These are phyloP conservation scores for Trichopoda pennipes DNA, from an alignment of 2,888 invertebrate species.

Conservation along the genomic window DNA sequence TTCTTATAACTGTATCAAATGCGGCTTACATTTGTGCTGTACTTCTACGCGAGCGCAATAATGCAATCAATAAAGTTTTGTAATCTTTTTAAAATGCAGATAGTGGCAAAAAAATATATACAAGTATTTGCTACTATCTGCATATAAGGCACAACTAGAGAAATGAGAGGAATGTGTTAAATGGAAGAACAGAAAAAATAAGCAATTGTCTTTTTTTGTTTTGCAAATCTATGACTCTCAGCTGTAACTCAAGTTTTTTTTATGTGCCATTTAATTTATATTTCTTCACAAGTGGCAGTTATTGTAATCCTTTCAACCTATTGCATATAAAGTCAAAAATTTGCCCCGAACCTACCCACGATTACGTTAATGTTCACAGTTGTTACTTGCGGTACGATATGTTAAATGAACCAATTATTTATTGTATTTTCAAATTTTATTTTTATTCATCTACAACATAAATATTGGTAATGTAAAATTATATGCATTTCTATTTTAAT, in stretches of 20 bases:
- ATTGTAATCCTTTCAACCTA: background rate
- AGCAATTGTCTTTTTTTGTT: too few relatives aligned
- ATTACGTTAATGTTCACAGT: conserved; percentile 9
- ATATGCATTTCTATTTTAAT: conserved; percentile 52
- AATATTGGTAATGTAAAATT: conserved; percentile 29
- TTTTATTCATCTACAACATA: conserved; percentile 6
- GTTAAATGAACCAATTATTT: conserved; percentile 21
- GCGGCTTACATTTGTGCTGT: background rate
- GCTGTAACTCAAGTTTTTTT: background rate
- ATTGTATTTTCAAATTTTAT: conserved; percentile 14
- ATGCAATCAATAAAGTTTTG: conserved; percentile 27
- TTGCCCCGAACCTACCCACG: conserved; percentile 46
- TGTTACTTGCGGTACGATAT: conserved; percentile 22
- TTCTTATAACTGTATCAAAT: conserved; percentile 18
- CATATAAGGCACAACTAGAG: background rate
- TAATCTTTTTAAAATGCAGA: conserved; percentile 17
- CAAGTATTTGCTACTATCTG: conserved; percentile 6
- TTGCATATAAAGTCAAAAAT: background rate
- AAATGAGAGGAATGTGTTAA: background rate
- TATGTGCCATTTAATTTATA: conserved; percentile 35
- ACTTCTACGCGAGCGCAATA: background rate
- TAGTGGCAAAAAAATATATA: background rate
- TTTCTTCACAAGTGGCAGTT: background rate
- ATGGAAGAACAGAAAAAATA: too few relatives aligned
- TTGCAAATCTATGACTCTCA: conserved; percentile 35